These are phyloP conservation scores for Drosophila villosipedis DNA, from an alignment of 2,888 invertebrate species.

Conservation along the genomic window DNA sequence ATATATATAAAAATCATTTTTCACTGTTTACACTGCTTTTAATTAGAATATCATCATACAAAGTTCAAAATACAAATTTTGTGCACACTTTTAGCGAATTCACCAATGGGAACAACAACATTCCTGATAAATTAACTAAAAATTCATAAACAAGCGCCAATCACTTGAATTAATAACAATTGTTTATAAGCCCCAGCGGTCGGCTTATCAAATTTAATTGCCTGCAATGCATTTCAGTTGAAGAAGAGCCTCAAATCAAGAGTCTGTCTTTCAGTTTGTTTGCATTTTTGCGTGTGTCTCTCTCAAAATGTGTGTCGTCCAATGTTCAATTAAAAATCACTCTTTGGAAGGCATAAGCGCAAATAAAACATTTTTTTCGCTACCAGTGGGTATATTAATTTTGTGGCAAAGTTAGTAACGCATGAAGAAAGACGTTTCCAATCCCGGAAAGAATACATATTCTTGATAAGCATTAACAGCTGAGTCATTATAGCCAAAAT, in stretches of 20 bases:
- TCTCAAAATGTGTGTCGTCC: slow-evolving; percentile 26
- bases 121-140: slow-evolving; percentile 36
- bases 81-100: neutral
- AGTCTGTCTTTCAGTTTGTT: slow-evolving; percentile 8
- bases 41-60: neutral
- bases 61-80: neutral
- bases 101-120: neutral
- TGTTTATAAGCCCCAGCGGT: slow-evolving; percentile 22
- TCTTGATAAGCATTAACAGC: neutral
- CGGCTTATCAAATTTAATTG: slow-evolving; percentile 51
- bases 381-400: neutral
- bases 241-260: slow-evolving; percentile 9
- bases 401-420: neutral
- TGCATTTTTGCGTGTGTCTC: slow-evolving; percentile 12
- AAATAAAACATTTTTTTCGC: slow-evolving; percentile 6
- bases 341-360: slow-evolving; percentile 46
- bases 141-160: slow-evolving; percentile 45
- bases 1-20: neutral
- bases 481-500: neutral
- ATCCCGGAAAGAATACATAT: neutral
- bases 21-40: neutral
- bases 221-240: slow-evolving; percentile 50
- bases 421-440: neutral
- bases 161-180: slow-evolving; percentile 52
- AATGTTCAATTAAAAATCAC: slow-evolving; percentile 42